Conservation (phyloP, 2,797 vertebrate genomes). For the Amblyraja radiata region DNA sequence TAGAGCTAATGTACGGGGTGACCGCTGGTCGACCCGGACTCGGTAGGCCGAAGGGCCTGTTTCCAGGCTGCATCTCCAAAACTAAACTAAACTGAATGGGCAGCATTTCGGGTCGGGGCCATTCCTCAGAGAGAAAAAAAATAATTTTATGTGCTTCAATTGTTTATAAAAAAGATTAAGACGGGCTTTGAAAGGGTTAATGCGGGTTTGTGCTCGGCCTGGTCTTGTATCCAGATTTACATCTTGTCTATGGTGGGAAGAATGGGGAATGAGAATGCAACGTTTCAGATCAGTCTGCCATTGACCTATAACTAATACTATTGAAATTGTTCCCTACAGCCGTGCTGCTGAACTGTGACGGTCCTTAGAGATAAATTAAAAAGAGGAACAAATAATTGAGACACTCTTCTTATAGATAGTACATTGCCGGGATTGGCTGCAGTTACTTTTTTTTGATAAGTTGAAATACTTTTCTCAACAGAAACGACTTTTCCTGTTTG, state of each 20-base stretch:
- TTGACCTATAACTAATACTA: neutral
- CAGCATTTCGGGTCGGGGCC: too few species aligned
- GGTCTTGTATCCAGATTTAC: neutral
- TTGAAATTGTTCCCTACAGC: neutral
- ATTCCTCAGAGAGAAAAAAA: too few species aligned
- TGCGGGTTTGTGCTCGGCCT: neutral
- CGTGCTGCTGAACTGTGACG: neutral
- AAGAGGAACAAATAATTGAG: neutral
- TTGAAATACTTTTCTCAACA: neutral
- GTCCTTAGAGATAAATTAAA: neutral
- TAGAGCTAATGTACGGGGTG: too few species aligned
- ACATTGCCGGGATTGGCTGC: neutral
- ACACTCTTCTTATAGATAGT: neutral
- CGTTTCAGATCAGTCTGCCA: neutral
- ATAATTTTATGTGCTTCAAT: neutral
- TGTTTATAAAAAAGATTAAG: neutral
- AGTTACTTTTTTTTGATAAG: neutral
- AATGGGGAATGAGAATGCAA: neutral
- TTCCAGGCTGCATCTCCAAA: too few species aligned
- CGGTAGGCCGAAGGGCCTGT: too few species aligned
- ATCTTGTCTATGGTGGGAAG: neutral
- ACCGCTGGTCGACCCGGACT: too few species aligned
- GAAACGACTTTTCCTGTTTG: neutral
- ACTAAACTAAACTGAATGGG: too few species aligned
- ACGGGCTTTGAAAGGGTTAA: neutral